A percentile compares a stretch with the other conserved stretches of the same genome.
phyloP scores from a whole-genome alignment of 2,113 vertebrate species.

The Dasypus novemcinctus region DNA sequence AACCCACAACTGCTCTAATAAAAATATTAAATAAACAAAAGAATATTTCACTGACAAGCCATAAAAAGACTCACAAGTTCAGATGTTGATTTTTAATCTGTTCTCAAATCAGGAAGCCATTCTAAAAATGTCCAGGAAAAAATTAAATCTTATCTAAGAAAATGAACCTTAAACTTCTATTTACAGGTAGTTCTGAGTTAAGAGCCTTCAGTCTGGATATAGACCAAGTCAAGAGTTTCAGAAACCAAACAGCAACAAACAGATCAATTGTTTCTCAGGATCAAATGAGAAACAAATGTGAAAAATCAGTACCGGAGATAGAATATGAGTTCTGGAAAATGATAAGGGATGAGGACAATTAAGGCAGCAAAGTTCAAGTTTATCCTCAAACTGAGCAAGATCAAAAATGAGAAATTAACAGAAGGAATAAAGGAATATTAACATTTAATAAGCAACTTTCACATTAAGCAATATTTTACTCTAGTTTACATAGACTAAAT shows the following conservation, averaged over 20 bases:
- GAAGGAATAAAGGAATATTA: neutral
- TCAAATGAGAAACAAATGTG: conserved; percentile 3
- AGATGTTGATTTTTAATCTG: neutral
- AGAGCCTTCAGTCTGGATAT: neutral
- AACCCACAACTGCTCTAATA: too few species aligned
- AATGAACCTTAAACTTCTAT: neutral
- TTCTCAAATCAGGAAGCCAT: neutral
- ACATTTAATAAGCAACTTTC: neutral
- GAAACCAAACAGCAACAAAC: neutral
- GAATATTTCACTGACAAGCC: neutral
- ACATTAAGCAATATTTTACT: neutral
- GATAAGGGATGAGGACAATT: neutral
- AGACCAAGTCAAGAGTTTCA: conserved; percentile 8
- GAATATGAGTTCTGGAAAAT: neutral
- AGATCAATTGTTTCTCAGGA: neutral
- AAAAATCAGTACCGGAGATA: conserved; percentile 5
- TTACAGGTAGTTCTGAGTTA: neutral
- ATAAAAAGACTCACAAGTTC: neutral
- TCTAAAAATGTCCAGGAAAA: neutral
- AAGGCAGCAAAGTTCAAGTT: neutral
- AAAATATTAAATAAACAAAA: neutral
- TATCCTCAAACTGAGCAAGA: neutral
- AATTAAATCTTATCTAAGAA: neutral
- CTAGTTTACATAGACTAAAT: neutral
- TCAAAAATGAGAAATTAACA: neutral